Evolutionary conservation across 2,797 vertebrate genomes (phyloP).

Genomic region (Chaetophractus vellerosus): DNA sequence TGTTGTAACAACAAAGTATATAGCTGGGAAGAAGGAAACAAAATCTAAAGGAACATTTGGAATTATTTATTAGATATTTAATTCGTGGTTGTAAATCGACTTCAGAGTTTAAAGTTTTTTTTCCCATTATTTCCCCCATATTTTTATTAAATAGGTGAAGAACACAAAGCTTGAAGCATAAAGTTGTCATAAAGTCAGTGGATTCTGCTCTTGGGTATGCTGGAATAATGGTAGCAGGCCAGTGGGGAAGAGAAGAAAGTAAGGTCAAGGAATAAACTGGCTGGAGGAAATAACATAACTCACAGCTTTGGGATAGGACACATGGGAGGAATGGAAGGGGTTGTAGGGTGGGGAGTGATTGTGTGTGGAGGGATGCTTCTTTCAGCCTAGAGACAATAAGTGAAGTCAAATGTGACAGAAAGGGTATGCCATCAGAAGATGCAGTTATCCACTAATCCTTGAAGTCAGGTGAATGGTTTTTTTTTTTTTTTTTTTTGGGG

Average conservation of each 20-base stretch:
- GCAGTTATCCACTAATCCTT: background rate
- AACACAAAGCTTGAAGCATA: background rate
- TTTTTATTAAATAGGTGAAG: slow-evolving; percentile 31
- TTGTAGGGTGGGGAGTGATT: background rate
- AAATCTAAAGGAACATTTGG: slow-evolving; percentile 13
- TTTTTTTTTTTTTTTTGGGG: too few relatives aligned
- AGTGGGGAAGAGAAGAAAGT: background rate
- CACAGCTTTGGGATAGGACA: background rate
- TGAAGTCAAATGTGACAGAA: background rate
- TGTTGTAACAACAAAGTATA: background rate
- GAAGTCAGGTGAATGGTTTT: background rate
- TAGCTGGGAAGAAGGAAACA: slow-evolving; percentile 28
- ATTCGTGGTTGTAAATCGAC: background rate
- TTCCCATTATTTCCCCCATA: background rate
- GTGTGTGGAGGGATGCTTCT: background rate
- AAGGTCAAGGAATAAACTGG: background rate
- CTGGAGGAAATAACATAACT: background rate
- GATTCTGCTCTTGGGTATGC: background rate
- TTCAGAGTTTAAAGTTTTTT: slow-evolving; percentile 28
- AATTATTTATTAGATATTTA: slow-evolving; percentile 8
- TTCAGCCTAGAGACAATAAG: background rate
- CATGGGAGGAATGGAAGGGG: background rate
- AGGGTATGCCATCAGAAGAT: background rate
- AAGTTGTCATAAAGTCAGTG: background rate
- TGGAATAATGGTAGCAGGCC: background rate